Evolutionary conservation across 2,113 vertebrate genomes (phyloP).

Genomic region (Plotosus lineatus): DNA sequence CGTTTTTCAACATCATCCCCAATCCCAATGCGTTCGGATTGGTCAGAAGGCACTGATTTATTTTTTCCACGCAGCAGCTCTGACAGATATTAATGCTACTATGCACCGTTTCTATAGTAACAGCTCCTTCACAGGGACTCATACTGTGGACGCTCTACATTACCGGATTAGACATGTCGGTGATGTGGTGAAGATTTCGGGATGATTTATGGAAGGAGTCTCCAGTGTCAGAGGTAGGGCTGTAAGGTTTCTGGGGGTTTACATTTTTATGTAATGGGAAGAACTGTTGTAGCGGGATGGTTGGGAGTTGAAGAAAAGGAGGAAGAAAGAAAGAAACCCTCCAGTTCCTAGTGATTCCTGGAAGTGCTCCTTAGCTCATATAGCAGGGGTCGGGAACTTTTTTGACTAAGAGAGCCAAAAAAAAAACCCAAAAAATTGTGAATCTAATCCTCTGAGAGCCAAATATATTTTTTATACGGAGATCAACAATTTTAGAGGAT

Average conservation of each 20-base stretch:
- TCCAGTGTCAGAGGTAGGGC: background rate
- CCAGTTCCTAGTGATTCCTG: too few relatives aligned
- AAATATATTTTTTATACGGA: too few relatives aligned
- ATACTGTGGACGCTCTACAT: background rate
- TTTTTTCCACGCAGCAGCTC: background rate
- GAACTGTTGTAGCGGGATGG: background rate
- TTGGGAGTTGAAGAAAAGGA: background rate
- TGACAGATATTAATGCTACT: background rate
- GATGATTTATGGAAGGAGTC: background rate
- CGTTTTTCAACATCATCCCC: background rate
- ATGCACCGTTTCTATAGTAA: slow-evolving; percentile 6
- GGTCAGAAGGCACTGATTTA: background rate
- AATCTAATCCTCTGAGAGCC: too few relatives aligned
- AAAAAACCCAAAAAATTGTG: too few relatives aligned
- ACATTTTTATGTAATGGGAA: too few relatives aligned
- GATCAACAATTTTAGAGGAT: too few relatives aligned
- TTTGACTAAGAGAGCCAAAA: too few relatives aligned
- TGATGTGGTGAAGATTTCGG: background rate
- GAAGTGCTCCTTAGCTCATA: too few relatives aligned
- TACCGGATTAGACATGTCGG: background rate
- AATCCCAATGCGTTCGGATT: too few relatives aligned
- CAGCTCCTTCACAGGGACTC: background rate
- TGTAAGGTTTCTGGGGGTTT: background rate
- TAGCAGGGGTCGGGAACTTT: too few relatives aligned
- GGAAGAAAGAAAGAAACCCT: too few relatives aligned